These are phyloP conservation scores for Phrynocephalus vlangalii DNA, from an alignment of 2,797 vertebrate species.

Conservation along the genomic window DNA sequence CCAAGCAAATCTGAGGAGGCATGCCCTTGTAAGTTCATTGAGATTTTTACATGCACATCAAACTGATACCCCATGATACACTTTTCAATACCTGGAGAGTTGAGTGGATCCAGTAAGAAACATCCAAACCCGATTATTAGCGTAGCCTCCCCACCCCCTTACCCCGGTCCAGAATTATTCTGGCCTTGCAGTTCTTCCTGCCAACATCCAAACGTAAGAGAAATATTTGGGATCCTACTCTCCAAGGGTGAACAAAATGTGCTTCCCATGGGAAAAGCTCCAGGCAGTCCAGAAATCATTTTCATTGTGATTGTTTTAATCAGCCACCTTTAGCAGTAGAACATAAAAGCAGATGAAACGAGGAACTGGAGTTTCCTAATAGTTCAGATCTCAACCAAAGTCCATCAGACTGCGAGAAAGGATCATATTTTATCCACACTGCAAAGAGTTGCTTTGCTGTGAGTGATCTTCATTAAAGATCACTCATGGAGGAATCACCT, in stretches of 20 bases:
- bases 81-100: neutral
- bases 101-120: neutral
- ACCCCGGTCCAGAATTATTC: neutral
- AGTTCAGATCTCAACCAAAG: no score
- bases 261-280: no score
- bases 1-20: conserved; percentile 1
- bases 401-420: no score
- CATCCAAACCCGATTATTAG: neutral
- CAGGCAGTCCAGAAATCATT: no score
- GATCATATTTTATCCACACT: no score
- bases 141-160: neutral
- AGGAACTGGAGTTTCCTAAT: neutral
- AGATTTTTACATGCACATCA: neutral
- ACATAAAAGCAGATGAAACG: neutral
- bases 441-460: no score
- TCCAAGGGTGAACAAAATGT: no score
- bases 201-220: neutral
- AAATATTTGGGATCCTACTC: no score
- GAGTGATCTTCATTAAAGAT: no score
- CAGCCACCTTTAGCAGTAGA: neutral
- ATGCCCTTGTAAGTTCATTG: neutral
- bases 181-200: neutral
- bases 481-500: no score
- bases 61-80: neutral
- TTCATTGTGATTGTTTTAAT: neutral